Evolutionary conservation across 2,888 invertebrate genomes (phyloP).

Genomic region (Heliconius sara): DNA sequence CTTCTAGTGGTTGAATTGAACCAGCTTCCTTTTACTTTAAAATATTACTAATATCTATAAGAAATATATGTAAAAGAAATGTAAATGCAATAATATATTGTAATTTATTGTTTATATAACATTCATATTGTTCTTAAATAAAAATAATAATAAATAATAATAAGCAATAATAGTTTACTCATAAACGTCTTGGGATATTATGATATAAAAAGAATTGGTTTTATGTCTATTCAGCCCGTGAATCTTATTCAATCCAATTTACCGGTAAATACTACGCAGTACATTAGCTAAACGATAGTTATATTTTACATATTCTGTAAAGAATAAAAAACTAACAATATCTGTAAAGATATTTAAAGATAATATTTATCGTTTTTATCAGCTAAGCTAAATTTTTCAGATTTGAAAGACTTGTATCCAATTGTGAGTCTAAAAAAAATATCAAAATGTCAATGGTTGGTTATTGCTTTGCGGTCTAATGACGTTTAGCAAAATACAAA

Average conservation of each 20-base stretch:
- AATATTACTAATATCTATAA: too few species aligned
- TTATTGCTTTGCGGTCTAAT: constrained; percentile 13
- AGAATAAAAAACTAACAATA: too few species aligned
- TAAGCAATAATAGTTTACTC: neutral
- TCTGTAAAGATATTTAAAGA: too few species aligned
- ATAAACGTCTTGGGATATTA: neutral
- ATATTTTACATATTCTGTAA: too few species aligned
- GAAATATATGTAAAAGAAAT: too few species aligned
- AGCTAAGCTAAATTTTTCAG: neutral
- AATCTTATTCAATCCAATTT: too few species aligned
- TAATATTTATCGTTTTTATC: too few species aligned
- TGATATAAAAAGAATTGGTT: neutral
- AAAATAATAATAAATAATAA: neutral
- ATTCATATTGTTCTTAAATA: neutral
- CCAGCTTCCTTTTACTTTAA: too few species aligned
- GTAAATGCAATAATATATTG: too few species aligned
- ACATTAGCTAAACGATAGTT: too few species aligned
- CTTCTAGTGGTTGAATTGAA: too few species aligned
- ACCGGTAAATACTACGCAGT: too few species aligned
- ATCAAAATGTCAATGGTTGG: constrained; percentile 11
- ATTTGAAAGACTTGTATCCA: neutral
- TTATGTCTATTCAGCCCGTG: neutral
- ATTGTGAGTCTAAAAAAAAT: neutral
- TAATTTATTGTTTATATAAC: neutral
- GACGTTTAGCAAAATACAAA: constrained; percentile 28